Base-by-base conservation (phyloP, 2,888 invertebrate genomes). In the Mesochorus sp. region DNA sequence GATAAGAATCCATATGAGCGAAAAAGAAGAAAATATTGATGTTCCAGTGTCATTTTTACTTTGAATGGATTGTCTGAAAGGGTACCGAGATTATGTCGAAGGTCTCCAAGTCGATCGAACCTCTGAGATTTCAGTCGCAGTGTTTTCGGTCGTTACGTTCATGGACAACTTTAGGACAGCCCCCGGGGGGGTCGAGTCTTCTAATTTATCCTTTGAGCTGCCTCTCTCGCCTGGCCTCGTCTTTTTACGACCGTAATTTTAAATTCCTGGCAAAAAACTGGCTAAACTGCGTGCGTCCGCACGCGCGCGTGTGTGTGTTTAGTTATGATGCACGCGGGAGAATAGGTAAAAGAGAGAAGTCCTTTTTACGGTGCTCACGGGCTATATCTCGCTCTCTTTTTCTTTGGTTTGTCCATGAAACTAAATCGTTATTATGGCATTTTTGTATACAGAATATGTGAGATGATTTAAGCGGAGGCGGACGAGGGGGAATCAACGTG, bases 191-290 rank as follows among this genome's bases (percentile, higher is more conserved):
- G 66, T 79, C 67, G 51, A 82, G 80, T 82, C 84, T 82, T 82
- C 86, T 89, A 89, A 90, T 89, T 90, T 87, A 85, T 76, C 71
- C 37, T 47, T 57, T 57, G 62, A 70, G 67, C 61, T 28, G 49
- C 34, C 47, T 67, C 66, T 59, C 64, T 71, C 76, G 72, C 57
- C 59, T 53, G 55, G 83, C 84, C 83, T 82, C 77, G 82, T 83
- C 86, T 86, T 86, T 90, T 90, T 89, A 89, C 86, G 89, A 88
- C 87, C 88, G 87, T 86, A 89, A 89, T 90, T 90, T 90, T 80
- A 83, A 84, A 88, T 89, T 89, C 87, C 81, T 80, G 72, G 82
- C 81, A 84, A 86, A 87, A 88, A 87, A 86, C 74, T 31, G 49
- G 39, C 55, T 44, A 79, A 81, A 81, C 79, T 79, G 80, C 79